phyloP scores from a whole-genome alignment of 2,113 vertebrate species.

The Perca fluviatilis region DNA sequence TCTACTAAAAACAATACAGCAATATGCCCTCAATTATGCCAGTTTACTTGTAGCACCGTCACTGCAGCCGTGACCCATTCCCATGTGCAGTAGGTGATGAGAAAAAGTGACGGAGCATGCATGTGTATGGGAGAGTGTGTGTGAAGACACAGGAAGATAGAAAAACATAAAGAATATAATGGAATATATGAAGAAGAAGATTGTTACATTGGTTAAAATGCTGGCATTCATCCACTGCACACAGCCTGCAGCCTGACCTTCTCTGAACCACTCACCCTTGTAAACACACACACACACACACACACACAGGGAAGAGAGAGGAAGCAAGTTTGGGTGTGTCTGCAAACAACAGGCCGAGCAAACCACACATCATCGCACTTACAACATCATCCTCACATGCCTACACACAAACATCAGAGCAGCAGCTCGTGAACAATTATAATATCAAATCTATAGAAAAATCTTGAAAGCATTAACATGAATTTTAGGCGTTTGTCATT shows the following conservation, averaged over 20 bases:
- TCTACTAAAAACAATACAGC: conserved; percentile 5
- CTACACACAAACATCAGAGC: conserved; percentile 28
- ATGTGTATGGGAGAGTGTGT: neutral
- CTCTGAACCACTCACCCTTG: conserved; percentile 31
- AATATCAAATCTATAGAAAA: neutral
- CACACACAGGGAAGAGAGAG: conserved; percentile 44
- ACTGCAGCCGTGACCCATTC: neutral
- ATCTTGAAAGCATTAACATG: neutral
- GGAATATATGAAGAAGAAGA: neutral
- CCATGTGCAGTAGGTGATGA: neutral
- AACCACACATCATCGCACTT: conserved; percentile 62
- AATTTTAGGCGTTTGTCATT: neutral
- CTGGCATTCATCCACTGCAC: neutral
- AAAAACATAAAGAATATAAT: neutral
- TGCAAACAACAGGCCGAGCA: conserved; percentile 60
- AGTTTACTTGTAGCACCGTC: neutral
- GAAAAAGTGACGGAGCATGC: neutral
- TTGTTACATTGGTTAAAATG: neutral
- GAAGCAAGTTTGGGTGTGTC: conserved; percentile 70
- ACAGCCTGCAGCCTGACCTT: conserved; percentile 36
- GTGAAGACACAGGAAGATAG: neutral
- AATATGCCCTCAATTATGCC: neutral
- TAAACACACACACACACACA: conserved; percentile 10
- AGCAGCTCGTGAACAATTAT: conserved; percentile 4
- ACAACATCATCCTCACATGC: conserved; percentile 47